Evolutionary conservation across 2,888 invertebrate species (phyloP), one percentile per base, ranked within the genome.

Genomic region (Spodoptera exigua): DNA sequence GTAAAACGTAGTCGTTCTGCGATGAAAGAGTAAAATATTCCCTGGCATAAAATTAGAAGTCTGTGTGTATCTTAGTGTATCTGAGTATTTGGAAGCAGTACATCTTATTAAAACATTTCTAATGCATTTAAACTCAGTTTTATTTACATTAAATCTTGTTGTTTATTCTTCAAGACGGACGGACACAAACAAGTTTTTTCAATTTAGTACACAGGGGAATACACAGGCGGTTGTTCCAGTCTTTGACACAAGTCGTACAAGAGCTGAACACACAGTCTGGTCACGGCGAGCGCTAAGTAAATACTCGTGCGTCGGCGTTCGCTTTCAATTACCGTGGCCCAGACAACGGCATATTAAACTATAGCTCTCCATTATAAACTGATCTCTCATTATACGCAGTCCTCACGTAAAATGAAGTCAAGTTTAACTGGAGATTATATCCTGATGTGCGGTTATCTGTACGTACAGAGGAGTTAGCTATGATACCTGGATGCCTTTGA

Each of bases 291-390:
- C 70, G 79, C 86, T 85, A 81, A 82, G 87, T 83, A 91, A 93
- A 93, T 92, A 92, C 83, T 51, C 65, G 34, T 52, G 58, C 51
- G 81, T 80, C 51, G 41, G 17, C 83, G 85, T 81, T 84, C 88
- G 88, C 89, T 91, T 91, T 91, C 92, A 92, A 92, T 93, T 92
- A 91, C 90, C 73, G 70, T 55, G 83, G 85, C 41, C 55, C 14
- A 27, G 27, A 27, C 27, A 1, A 27, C 27, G 27, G 27, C 27
- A 27, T 5, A 27, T 27, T 9, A 27, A 27, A 27, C 27, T 27
- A 27, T 27, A 27, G 7, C 5, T 27, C 27, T 27, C 27, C 27
- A 27, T 27, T 27, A 27, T 27, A 27, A 27, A 1, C 9, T 27
- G 27, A 7, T 27, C 27, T 27, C 27, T 27, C 7, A 27, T 27